Percentiles rank a stretch among this genome's conserved stretches.
Evolutionary conservation across 2,888 invertebrate species (phyloP).

Genomic region (Timema podura): DNA sequence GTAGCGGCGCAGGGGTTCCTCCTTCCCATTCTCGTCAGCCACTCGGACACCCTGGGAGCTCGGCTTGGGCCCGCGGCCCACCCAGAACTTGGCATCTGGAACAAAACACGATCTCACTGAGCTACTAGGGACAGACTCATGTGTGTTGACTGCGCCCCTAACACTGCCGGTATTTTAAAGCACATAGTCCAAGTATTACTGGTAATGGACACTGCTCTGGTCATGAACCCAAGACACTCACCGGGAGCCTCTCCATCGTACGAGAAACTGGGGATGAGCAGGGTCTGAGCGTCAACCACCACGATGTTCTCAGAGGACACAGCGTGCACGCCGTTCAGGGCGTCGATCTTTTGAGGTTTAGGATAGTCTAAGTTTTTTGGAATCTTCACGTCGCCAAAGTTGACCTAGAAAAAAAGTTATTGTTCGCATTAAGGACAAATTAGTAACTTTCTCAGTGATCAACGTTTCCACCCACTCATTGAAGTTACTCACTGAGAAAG

Average conservation of each 20-base stretch:
- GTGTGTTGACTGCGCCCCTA: too few species aligned
- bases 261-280: constrained; percentile 83
- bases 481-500: neutral
- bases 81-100: constrained; percentile 92
- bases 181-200: neutral
- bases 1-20: constrained; percentile 71
- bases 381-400: constrained; percentile 84
- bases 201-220: too few species aligned
- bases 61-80: constrained; percentile 76
- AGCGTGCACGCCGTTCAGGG: constrained; percentile 74
- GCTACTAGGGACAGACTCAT: too few species aligned
- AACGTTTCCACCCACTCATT: neutral
- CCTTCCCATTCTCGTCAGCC: constrained; percentile 88
- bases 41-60: constrained; percentile 79
- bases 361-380: constrained; percentile 76
- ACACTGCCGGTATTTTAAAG: too few species aligned
- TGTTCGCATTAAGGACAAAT: neutral
- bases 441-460: neutral
- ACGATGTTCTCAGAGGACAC: constrained; percentile 83
- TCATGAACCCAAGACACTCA: constrained; percentile 43
- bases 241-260: constrained; percentile 93
- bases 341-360: constrained; percentile 72
- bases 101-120: constrained; percentile 23
- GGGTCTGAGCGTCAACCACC: constrained; percentile 88
- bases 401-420: constrained; percentile 56